These are phyloP conservation scores for Ariolimax columbianus DNA, from an alignment of 2,888 invertebrate species.

Conservation along the genomic window DNA sequence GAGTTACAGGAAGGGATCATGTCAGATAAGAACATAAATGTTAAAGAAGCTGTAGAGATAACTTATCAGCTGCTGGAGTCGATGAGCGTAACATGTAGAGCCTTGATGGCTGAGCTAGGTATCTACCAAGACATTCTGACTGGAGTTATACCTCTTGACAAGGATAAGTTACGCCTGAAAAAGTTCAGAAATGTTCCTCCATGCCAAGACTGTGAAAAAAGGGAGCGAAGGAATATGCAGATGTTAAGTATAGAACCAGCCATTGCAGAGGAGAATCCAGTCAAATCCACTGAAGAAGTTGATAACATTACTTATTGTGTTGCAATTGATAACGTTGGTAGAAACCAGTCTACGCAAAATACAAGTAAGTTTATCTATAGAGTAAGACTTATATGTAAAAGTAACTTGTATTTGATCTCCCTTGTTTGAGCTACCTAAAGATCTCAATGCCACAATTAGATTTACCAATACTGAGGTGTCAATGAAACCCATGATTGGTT, in stretches of 20 bases:
- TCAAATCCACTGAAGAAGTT: no score
- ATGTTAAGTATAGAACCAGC: not conserved
- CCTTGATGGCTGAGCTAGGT: slow-evolving; percentile 32
- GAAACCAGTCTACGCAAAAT: not conserved
- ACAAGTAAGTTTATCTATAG: not conserved
- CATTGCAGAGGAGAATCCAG: not conserved
- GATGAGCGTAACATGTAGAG: slow-evolving; percentile 20
- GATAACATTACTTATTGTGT: not conserved
- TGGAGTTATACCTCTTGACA: slow-evolving; percentile 21
- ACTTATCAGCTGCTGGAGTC: slow-evolving; percentile 28
- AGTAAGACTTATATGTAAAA: no score
- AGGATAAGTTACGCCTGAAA: not conserved
- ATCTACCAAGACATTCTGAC: slow-evolving; percentile 33
- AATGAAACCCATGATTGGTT: no score
- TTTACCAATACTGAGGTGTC: no score
- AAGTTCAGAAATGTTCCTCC: not conserved
- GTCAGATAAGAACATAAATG: not conserved
- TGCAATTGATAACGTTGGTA: not conserved
- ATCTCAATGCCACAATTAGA: no score
- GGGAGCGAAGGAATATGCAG: not conserved
- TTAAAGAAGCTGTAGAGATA: not conserved
- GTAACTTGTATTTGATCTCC: no score
- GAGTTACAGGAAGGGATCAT: no score
- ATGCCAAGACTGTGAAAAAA: slow-evolving; percentile 27
- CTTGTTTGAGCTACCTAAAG: no score